These are phyloP conservation scores for Leucozona laternaria DNA, from an alignment of 2,888 invertebrate species.

Conservation along the genomic window DNA sequence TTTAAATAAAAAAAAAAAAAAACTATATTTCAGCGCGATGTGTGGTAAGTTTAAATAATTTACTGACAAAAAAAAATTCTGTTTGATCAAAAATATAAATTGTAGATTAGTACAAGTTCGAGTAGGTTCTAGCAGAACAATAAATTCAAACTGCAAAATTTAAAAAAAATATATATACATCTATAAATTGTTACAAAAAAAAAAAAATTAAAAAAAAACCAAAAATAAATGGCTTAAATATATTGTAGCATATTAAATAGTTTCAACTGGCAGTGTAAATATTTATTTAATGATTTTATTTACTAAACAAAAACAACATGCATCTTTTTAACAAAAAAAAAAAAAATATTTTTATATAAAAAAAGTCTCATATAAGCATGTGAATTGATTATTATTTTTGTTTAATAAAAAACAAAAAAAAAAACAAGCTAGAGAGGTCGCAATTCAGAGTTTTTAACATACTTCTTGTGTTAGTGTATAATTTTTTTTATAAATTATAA, in stretches of 20 bases:
- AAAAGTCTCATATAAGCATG: conserved; percentile 59
- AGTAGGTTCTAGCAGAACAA: conserved; percentile 73
- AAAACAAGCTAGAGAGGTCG: conserved; percentile 24
- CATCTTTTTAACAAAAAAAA: conserved; percentile 44
- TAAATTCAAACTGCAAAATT: conserved; percentile 53
- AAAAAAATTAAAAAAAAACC: conserved; percentile 23
- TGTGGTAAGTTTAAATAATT: conserved; percentile 75
- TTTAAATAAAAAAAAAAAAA: conserved; percentile 54
- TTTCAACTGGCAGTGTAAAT: conserved; percentile 71
- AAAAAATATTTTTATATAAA: conserved; percentile 21
- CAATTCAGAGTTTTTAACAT: neutral
- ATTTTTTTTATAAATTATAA: neutral
- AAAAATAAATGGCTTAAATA: conserved; percentile 57
- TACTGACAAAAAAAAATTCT: conserved; percentile 59
- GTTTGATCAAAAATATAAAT: conserved; percentile 59
- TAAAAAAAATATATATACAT: conserved; percentile 24
- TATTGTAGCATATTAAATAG: conserved; percentile 67
- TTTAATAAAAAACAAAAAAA: conserved; percentile 31
- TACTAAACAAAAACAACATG: conserved; percentile 18
- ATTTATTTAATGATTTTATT: conserved; percentile 49
- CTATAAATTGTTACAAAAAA: conserved; percentile 33
- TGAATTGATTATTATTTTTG: conserved; percentile 60
- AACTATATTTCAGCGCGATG: conserved; percentile 74
- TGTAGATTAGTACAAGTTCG: conserved; percentile 71
- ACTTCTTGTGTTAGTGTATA: conserved; percentile 5